Base-by-base conservation (phyloP, 2,888 invertebrate species). In the Listrodromus nycthemerus region DNA sequence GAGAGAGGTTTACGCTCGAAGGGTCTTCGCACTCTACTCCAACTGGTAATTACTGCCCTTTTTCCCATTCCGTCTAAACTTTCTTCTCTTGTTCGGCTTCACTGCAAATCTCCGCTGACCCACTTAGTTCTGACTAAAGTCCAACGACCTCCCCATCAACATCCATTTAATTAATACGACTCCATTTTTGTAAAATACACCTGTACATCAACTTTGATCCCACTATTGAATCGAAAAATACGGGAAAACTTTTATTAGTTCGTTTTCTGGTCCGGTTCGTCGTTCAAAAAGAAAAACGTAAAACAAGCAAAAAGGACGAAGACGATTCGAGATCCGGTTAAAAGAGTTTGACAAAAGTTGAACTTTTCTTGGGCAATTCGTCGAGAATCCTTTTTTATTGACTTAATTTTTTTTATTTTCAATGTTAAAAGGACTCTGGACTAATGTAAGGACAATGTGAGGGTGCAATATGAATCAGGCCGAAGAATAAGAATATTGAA, bases 271-370 rank as follows among this genome's bases (percentile, higher is more conserved):
- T 61, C 27, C 10, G 27, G 27, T 52, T 27, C 45, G 1, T 21
- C 48, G 41, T 52, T 50, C 0, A n/a, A 63, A 67, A 19, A 82
- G 63, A 61, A 30, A 30, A 76, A 63, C 78, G 78, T 74, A 63
- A 74, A 37, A 19, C n/a, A 41, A 55, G 37, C 24, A 27, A 27
- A 61, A 61, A 7, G 30, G 61, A 7, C 27, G 27, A 61, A 61
- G 61, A 6, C 30, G 16, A 41, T 19, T 45, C 58, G 69, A 37
- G 55, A 58, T 66, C 21, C 55, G 66, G 41, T n/a, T n/a, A 41
- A 70, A 66, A 83, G 79, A 83, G 65, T 83, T 83, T 82, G 45
- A 82, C 75, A 21, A 41, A 70, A 82, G 63, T 79, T 78, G 50
- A 21, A 13, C 21, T 55, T 41, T 67, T 50, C 27, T 58, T 24